These are phyloP conservation scores for Kryptolebias ocellatus DNA, from an alignment of 2,797 vertebrate genomes.

Conservation along the genomic window DNA sequence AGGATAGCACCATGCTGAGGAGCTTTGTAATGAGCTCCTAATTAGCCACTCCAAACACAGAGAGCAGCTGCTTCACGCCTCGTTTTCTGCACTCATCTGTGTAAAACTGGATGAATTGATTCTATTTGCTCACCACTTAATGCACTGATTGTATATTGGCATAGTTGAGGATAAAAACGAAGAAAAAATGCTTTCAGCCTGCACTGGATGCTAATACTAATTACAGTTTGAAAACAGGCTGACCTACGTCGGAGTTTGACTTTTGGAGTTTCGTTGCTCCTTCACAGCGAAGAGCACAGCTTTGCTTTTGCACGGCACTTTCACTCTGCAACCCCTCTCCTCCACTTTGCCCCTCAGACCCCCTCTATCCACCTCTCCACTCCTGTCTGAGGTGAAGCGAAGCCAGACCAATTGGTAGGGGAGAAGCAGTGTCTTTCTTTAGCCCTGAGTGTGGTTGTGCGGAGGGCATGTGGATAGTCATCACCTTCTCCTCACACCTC, in stretches of 20 bases:
- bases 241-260: constrained; percentile 45
- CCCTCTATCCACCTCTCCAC: constrained; percentile 42
- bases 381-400: constrained; percentile 70
- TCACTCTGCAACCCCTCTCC: neutral
- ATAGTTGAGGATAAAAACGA: constrained; percentile 64
- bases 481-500: constrained; percentile 61
- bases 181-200: constrained; percentile 65
- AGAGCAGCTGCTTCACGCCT: constrained; percentile 80
- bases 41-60: constrained; percentile 80
- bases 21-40: constrained; percentile 79
- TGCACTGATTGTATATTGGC: constrained; percentile 81
- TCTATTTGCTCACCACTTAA: constrained; percentile 81
- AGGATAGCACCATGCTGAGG: constrained; percentile 76
- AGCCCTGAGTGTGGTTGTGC: constrained; percentile 18
- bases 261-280: constrained; percentile 52
- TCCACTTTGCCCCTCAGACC: constrained; percentile 17
- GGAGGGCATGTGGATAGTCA: too few relatives aligned
- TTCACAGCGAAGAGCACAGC: constrained; percentile 22
- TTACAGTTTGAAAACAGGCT: constrained; percentile 51
- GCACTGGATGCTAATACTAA: constrained; percentile 59
- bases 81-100: constrained; percentile 80
- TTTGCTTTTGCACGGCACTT: constrained; percentile 15
- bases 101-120: constrained; percentile 82
- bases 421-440: constrained; percentile 51
- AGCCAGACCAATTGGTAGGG: constrained; percentile 69